Evolutionary conservation across 2,797 vertebrate species (phyloP), one percentile per base, ranked within the genome.

Genomic region (Balearica regulorum): DNA sequence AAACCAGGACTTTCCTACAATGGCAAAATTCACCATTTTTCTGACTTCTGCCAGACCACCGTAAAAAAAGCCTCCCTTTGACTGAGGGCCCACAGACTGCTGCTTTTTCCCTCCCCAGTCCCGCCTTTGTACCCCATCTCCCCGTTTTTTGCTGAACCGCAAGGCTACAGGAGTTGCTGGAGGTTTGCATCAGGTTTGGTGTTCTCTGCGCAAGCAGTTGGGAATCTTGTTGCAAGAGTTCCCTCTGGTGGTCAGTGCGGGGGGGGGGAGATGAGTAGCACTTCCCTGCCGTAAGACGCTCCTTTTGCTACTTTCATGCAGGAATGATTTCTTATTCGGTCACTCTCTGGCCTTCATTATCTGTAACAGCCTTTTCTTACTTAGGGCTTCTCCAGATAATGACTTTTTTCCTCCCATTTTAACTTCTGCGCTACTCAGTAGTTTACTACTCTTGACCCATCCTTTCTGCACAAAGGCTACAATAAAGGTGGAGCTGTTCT

Each of bases 101-200:
- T 54, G 10, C 14, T 39, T 2, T 3, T 0, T 1, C 4, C 5
- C 14, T 41, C 12, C 9, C 39, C 16, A 2, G 21, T 68, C 16
- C 46, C 53, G 26, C n/a, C 14, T 8, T 37, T 29, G 41, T 26
- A 46, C 25, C 64, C 29, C 31, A 11, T 55, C 25, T 54, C 37
- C 10, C 21, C 13, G 6, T 53, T 90, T 54, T 65, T 61, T 68
- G 39, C 31, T 13, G 44, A 80, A 62, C 41, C 58, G 17, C 44
- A 35, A 10, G 72, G 21, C 35, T 16, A 7, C 16, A 3, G 43
- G 20, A 70, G 55, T 20, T 18, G 6, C 22, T 13, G 54, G 35
- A 19, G 24, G 37, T 64, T 91, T 49, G n/a, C 21, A 3, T 7
- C 33, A 8, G 26, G 9, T 61, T 64, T 24, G 41, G 8, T 7